Conservation (phyloP, 30 jellyfish, hydroid and myxozoan species). For the Turritopsis rubra region DNA sequence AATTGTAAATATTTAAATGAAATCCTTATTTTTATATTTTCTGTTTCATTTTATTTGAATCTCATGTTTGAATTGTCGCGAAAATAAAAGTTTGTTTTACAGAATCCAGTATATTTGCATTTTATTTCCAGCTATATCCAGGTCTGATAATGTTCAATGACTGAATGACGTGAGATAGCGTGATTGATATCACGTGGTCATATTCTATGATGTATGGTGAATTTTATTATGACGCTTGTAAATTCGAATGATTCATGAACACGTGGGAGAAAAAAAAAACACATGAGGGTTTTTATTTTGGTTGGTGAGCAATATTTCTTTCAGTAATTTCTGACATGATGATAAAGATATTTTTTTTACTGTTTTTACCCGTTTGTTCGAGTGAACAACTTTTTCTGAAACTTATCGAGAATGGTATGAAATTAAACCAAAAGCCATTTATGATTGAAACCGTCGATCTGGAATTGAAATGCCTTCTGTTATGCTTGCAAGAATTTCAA, state of each 20-base stretch:
- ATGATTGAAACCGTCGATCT: background rate
- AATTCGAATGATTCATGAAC: background rate
- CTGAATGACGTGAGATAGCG: no score
- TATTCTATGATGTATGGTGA: background rate
- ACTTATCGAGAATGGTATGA: background rate
- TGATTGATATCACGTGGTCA: background rate
- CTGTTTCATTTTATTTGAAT: background rate
- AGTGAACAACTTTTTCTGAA: background rate
- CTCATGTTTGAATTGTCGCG: no score
- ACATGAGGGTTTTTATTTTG: background rate
- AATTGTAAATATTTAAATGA: background rate
- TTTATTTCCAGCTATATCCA: background rate
- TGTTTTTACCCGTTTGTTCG: background rate
- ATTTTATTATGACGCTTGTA: background rate
- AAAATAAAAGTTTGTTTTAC: no score
- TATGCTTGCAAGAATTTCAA: background rate
- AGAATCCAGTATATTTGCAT: no score
- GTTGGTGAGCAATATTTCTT: background rate
- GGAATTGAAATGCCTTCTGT: background rate
- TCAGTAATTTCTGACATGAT: background rate
- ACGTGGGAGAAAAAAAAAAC: no score
- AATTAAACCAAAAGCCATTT: background rate
- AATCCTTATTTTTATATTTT: no score
- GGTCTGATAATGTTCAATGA: no score
- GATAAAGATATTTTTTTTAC: background rate